phyloP scores from a whole-genome alignment of 1,140 invertebrate species.

The Globodera ellingtonae region DNA sequence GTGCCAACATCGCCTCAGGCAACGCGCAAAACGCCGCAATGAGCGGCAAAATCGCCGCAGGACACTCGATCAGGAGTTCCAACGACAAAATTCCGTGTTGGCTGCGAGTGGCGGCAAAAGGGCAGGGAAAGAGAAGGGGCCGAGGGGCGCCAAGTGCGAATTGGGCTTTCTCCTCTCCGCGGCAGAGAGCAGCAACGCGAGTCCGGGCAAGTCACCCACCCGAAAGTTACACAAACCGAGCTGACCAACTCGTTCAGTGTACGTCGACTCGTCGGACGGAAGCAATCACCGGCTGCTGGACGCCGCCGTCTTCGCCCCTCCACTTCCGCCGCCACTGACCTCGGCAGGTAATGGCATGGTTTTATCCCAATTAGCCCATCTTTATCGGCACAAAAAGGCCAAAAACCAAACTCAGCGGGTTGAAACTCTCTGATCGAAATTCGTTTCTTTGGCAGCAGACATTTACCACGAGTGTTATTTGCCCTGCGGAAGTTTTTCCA shows the following conservation, averaged over 20 bases:
- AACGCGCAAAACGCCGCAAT: conserved; percentile 2
- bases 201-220: not conserved
- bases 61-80: not conserved
- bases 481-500: conserved; percentile 15
- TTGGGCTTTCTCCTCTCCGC: not conserved
- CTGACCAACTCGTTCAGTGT: not conserved
- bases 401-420: too few relatives aligned
- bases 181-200: conserved; percentile 13
- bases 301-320: not conserved
- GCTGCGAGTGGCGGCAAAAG: not conserved
- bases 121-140: not conserved
- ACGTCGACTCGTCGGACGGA: conserved; percentile 24
- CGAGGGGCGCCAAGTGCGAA: not conserved
- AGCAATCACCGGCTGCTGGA: conserved; percentile 23
- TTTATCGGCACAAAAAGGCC: too few relatives aligned
- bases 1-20: conserved; percentile 34
- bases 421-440: not conserved
- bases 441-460: not conserved
- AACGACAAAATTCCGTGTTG: not conserved
- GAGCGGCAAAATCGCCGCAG: conserved; percentile 2
- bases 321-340: not conserved
- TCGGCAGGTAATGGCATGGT: not conserved
- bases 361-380: too few relatives aligned
- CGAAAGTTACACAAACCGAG: not conserved
- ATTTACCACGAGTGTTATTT: conserved; percentile 27